Conservation (phyloP, 2,888 invertebrate species). For the Epinotia bilunana region DNA sequence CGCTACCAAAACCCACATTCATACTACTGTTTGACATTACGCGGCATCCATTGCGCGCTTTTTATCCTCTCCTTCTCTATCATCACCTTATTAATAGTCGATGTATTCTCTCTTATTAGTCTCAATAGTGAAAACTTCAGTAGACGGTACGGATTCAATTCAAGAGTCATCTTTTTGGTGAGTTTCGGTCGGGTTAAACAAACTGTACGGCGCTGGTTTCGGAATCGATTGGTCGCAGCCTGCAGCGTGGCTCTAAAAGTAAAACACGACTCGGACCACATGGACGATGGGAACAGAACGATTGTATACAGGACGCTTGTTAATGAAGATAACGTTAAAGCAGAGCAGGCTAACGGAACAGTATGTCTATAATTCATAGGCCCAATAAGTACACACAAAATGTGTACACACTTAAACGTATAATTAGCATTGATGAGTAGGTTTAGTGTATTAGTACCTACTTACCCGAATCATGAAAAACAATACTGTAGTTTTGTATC, state of each 20-base stretch:
- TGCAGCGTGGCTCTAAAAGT: conserved; percentile 56
- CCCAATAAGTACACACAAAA: too few relatives aligned
- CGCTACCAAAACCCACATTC: conserved; percentile 45
- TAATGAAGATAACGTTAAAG: neutral
- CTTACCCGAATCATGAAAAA: too few relatives aligned
- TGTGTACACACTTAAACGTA: too few relatives aligned
- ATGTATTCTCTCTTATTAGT: conserved; percentile 47
- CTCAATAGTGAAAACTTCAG: conserved; percentile 30
- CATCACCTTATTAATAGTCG: conserved; percentile 46
- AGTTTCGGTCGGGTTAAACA: conserved; percentile 76
- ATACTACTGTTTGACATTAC: conserved; percentile 15
- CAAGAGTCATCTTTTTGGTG: conserved; percentile 77
- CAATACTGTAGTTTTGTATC: too few relatives aligned
- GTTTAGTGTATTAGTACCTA: too few relatives aligned
- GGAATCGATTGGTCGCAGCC: conserved; percentile 75
- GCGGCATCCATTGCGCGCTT: conserved; percentile 54
- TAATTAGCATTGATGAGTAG: too few relatives aligned
- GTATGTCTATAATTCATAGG: too few relatives aligned
- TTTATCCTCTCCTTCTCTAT: neutral
- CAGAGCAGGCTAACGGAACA: too few relatives aligned
- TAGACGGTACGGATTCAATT: conserved; percentile 70
- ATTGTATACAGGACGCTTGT: conserved; percentile 21
- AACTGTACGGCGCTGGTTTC: conserved; percentile 69
- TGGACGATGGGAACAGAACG: conserved; percentile 40
- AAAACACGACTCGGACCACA: conserved; percentile 52